Percentiles rank a stretch among this genome's conserved stretches.
Conservation (phyloP, 1,140 invertebrate genomes). For the Tetramorium parvispinum region DNA sequence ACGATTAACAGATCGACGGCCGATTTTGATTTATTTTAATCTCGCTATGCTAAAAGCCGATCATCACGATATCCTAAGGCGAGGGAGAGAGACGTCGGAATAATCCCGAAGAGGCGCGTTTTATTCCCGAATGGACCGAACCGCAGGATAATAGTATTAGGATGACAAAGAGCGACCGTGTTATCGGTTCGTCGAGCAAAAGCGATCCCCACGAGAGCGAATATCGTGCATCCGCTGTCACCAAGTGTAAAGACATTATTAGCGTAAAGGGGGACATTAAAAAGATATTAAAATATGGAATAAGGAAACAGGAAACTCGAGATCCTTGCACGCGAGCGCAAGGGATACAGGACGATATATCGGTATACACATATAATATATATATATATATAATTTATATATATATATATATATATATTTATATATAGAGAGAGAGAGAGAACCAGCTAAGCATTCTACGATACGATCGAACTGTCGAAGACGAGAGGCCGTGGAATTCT, state of each 20-base stretch:
- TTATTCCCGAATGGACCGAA: constrained; percentile 63
- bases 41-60: not conserved
- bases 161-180: constrained; percentile 75
- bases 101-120: constrained; percentile 26
- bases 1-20: not conserved
- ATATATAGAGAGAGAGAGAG: constrained; percentile 79
- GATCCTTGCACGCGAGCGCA: constrained; percentile 66
- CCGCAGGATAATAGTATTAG: constrained; percentile 67
- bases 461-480: constrained; percentile 76
- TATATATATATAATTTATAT: constrained; percentile 24
- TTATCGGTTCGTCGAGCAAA: constrained; percentile 75
- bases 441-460: constrained; percentile 83
- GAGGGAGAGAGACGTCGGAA: constrained; percentile 21
- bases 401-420: constrained; percentile 55
- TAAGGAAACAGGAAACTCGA: constrained; percentile 41
- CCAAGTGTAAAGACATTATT: constrained; percentile 77
- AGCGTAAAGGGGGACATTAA: constrained; percentile 64
- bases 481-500: constrained; percentile 51
- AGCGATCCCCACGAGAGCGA: constrained; percentile 77
- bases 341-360: constrained; percentile 74
- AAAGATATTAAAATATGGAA: constrained; percentile 38
- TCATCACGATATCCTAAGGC: not conserved
- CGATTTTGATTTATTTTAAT: constrained; percentile 10
- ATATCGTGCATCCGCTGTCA: constrained; percentile 77
- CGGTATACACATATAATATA: constrained; percentile 79